Conservation (phyloP, 2,113 vertebrate genomes). For the Drymodes brunneopygia region DNA sequence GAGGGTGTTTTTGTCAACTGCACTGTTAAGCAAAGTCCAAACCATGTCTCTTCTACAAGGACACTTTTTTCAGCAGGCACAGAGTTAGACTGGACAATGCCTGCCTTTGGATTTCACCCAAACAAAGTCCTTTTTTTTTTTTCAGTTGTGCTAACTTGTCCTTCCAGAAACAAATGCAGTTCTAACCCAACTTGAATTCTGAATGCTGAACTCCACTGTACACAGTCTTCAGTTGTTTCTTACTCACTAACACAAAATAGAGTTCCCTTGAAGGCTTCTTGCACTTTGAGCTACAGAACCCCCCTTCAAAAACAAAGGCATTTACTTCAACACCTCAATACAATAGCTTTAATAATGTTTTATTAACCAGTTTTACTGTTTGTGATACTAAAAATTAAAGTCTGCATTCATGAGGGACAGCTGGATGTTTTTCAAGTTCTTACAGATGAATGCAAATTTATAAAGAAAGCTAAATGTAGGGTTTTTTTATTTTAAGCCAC, state of each 20-base stretch:
- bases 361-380: background rate
- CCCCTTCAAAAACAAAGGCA: background rate
- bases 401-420: background rate
- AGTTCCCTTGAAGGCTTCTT: background rate
- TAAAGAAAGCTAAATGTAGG: background rate
- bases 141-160: background rate
- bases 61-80: background rate
- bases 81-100: background rate
- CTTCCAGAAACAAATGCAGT: background rate
- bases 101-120: background rate
- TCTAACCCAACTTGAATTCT: background rate
- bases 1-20: background rate
- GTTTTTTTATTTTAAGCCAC: background rate
- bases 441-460: background rate
- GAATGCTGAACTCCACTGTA: background rate
- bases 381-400: background rate
- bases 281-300: background rate
- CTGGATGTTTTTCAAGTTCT: background rate
- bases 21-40: background rate
- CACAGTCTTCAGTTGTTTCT: background rate
- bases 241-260: background rate
- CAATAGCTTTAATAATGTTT: background rate
- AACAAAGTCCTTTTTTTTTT: background rate
- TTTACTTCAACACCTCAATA: background rate
- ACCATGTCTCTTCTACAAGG: background rate